These are phyloP conservation scores for Propsilocerus akamusi DNA, from an alignment of 1,140 invertebrate species.

Conservation along the genomic window DNA sequence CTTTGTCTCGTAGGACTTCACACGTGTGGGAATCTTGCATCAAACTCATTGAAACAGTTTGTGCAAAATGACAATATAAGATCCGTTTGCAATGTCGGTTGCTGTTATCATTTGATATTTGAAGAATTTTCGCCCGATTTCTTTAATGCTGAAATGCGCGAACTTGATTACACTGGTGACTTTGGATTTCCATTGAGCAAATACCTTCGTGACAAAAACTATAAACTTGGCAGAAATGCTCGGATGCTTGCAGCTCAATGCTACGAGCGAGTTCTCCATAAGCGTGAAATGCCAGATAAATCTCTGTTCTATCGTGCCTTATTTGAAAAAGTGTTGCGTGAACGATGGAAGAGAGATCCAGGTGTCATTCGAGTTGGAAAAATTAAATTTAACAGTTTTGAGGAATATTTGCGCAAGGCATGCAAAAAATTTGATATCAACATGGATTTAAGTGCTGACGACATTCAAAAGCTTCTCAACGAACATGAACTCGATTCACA, in stretches of 20 bases:
- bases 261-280: slow-evolving; percentile 37
- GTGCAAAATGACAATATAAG: slow-evolving; percentile 30
- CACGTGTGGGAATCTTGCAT: slow-evolving; percentile 71
- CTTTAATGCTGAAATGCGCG: slow-evolving; percentile 15
- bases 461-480: slow-evolving; percentile 27
- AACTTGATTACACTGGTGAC: slow-evolving; percentile 13
- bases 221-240: slow-evolving; percentile 50
- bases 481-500: slow-evolving; percentile 29
- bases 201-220: slow-evolving; percentile 31
- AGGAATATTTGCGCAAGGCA: slow-evolving; percentile 35
- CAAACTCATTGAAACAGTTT: slow-evolving; percentile 58
- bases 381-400: slow-evolving; percentile 31
- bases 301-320: slow-evolving; percentile 52
- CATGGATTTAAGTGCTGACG: slow-evolving; percentile 17
- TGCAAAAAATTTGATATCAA: slow-evolving; percentile 24
- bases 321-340: slow-evolving; percentile 40
- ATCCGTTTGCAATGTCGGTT: slow-evolving; percentile 62
- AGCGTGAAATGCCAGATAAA: slow-evolving; percentile 33
- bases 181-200: slow-evolving; percentile 48
- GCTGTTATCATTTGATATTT: slow-evolving; percentile 73
- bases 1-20: slow-evolving; percentile 60
- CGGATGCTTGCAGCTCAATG: slow-evolving; percentile 70
- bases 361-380: slow-evolving; percentile 18
- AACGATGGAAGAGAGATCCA: slow-evolving; percentile 15
- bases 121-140: slow-evolving; percentile 30